Conservation (phyloP, 2,113 vertebrate species). For the Melospiza georgiana region DNA sequence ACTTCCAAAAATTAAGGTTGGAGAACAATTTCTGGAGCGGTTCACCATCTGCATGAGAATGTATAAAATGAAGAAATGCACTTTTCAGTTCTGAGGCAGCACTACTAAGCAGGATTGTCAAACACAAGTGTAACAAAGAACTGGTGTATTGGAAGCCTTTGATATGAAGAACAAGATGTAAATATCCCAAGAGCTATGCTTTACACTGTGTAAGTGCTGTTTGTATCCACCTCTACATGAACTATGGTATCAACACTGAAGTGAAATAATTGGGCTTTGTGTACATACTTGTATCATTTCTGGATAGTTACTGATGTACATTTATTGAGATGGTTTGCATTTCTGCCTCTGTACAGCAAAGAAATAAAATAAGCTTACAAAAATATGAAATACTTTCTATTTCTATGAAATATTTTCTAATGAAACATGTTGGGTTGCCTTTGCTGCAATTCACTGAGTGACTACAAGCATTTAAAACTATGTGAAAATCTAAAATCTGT, state of each 20-base stretch:
- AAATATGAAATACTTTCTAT: background rate
- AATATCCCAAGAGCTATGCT: background rate
- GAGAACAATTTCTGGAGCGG: background rate
- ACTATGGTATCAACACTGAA: background rate
- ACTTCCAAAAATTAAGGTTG: background rate
- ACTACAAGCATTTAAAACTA: background rate
- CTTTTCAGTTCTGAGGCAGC: slow-evolving; percentile 41
- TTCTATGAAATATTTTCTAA: background rate
- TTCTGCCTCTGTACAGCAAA: slow-evolving; percentile 57
- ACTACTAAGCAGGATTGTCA: background rate
- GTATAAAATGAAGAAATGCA: slow-evolving; percentile 37
- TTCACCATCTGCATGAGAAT: background rate
- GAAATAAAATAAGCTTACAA: slow-evolving; percentile 43
- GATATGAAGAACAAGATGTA: background rate
- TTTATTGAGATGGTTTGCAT: slow-evolving; percentile 8
- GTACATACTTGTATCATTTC: slow-evolving; percentile 31
- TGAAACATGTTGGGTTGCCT: background rate
- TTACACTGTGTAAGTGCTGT: slow-evolving; percentile 2
- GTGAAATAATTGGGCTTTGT: slow-evolving; percentile 5
- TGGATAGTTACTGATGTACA: background rate
- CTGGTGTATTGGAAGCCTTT: background rate
- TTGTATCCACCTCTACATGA: slow-evolving; percentile 6
- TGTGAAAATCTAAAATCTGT: background rate
- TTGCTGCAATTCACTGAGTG: background rate
- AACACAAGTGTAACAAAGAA: background rate